Evolutionary conservation across 2,797 vertebrate genomes (phyloP), one percentile per base, ranked within the genome.

Genomic region (Melanotaenia pygmaea): DNA sequence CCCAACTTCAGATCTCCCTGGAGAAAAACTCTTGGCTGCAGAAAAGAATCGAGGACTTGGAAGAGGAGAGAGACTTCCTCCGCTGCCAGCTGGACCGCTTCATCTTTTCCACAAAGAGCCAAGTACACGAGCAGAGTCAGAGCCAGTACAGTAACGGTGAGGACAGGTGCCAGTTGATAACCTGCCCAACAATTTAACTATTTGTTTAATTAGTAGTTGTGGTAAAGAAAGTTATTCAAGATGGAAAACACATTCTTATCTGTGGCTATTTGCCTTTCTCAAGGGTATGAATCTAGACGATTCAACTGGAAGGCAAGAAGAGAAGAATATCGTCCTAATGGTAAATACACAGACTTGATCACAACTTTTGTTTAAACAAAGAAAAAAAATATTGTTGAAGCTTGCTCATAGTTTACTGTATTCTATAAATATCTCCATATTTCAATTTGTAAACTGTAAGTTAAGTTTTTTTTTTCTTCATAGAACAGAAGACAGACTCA

Each of bases 11-110:
- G 86, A 95, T 97, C 90, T 97, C 96, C 32, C 83, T 97, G 74
- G 96, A 97, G 92, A 95, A 97, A 87, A 97, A 97, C 90, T 96
- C 96, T 0, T 97, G 96, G 96, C 83, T 97, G 51, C 95, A 96
- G 92, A 97, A 97, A 79, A 94, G 96, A 82, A 97, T 97, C 0
- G 95, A 97, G 81, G 96, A 97, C 83, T 91, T 97, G 83, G 96
- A 97, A 81, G 96, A 97, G 83, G 96, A 97, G 90, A 91, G 96
- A 67, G 96, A 97, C 79, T 97, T 97, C 70, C 86, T 97, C 14
- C 95, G 96, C 11, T 97, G 96, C 72, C 96, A 97, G 86, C 83
- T 97, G 14, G 96, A 97, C 86, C 96, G 96, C 59, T 97, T 97
- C 86, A 97, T 97, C 85, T 96, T 95, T 57, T 96, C 94, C 0